A percentile compares a stretch with the other conserved stretches of the same genome.
Conservation (phyloP, 2,113 vertebrate genomes). For the Ahaetulla prasina region DNA sequence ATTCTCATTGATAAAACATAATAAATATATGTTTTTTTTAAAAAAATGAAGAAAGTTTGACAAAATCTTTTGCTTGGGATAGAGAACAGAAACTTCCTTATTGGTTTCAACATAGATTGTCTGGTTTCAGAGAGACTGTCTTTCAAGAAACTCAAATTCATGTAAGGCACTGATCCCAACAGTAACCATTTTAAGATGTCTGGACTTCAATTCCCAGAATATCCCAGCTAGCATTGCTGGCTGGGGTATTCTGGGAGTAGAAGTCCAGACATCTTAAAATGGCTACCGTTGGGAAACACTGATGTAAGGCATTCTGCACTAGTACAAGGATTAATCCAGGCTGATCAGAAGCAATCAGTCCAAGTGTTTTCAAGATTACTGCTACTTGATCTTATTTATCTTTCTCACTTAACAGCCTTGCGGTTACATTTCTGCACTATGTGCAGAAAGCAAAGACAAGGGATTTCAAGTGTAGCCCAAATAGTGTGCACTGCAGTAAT, state of each 20-base stretch:
- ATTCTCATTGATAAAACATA: not conserved
- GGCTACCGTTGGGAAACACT: too few relatives aligned
- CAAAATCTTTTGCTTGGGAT: not conserved
- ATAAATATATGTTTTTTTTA: not conserved
- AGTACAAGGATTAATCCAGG: not conserved
- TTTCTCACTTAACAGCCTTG: not conserved
- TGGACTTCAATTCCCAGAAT: too few relatives aligned
- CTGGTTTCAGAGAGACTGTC: not conserved
- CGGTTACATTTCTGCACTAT: not conserved
- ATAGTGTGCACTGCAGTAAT: not conserved
- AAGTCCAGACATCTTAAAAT: too few relatives aligned
- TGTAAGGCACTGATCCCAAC: not conserved
- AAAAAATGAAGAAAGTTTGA: not conserved
- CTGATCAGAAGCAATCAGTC: not conserved
- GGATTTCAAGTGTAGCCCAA: not conserved
- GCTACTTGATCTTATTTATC: not conserved
- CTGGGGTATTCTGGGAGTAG: too few relatives aligned
- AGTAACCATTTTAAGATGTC: too few relatives aligned
- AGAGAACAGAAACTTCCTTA: not conserved
- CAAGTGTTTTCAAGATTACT: not conserved
- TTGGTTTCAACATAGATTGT: not conserved
- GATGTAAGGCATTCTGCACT: not conserved
- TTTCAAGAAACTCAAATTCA: not conserved
- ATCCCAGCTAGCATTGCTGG: too few relatives aligned
- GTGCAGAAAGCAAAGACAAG: not conserved